These are phyloP conservation scores for Chironomus striatipennis DNA, from an alignment of 1,140 invertebrate genomes.

Conservation along the genomic window DNA sequence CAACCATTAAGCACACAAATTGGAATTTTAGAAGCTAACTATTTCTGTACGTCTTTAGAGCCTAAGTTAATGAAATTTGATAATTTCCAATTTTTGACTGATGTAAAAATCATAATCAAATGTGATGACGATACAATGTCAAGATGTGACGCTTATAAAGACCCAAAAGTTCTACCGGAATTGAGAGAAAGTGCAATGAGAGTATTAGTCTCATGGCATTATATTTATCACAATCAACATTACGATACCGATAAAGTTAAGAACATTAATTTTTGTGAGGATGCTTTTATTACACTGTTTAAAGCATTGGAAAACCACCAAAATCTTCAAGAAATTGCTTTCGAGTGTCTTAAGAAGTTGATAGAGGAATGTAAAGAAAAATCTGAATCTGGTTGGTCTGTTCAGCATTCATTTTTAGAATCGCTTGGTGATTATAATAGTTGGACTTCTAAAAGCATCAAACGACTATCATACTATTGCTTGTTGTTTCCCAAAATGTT, in stretches of 20 bases:
- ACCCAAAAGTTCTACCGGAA: constrained; percentile 71
- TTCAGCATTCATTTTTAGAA: constrained; percentile 67
- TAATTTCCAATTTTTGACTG: constrained; percentile 72
- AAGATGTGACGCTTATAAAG: constrained; percentile 84
- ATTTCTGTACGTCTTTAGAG: constrained; percentile 81
- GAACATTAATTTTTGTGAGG: constrained; percentile 48
- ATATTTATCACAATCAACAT: constrained; percentile 52
- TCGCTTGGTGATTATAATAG: constrained; percentile 73
- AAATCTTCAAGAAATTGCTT: constrained; percentile 81
- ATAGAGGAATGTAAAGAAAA: constrained; percentile 66
- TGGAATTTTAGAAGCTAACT: constrained; percentile 89
- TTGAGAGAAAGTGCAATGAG: constrained; percentile 72
- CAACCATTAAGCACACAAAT: constrained; percentile 89
- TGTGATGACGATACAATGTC: constrained; percentile 66
- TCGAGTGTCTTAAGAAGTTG: constrained; percentile 87
- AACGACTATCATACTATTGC: constrained; percentile 76
- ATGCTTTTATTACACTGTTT: constrained; percentile 79
- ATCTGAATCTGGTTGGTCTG: constrained; percentile 55
- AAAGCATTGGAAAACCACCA: constrained; percentile 70
- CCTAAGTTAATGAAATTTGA: constrained; percentile 80
- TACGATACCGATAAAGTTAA: background rate
- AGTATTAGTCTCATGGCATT: constrained; percentile 77
- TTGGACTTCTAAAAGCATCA: constrained; percentile 71
- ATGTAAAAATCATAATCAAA: constrained; percentile 74
- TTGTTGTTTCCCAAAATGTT: constrained; percentile 85